Conservation (phyloP, 2,888 invertebrate genomes). For the Ellobium chinense region DNA sequence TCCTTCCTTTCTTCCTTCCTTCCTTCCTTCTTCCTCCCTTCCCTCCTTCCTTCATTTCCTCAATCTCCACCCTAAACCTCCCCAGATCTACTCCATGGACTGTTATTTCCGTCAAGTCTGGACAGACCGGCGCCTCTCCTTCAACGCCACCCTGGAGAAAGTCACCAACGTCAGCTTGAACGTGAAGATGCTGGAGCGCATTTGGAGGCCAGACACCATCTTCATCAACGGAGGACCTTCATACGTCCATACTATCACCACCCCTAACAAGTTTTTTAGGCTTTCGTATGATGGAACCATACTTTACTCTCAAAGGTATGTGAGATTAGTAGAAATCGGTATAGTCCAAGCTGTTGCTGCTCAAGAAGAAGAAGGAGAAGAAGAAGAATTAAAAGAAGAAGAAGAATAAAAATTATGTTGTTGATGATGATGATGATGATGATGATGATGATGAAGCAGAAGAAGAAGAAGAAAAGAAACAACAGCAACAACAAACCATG, state of each 20-base stretch:
- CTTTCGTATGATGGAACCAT: conserved; percentile 94
- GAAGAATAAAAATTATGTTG: not conserved
- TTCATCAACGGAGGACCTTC: conserved; percentile 97
- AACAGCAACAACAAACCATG: too few species aligned
- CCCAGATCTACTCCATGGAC: conserved; percentile 65
- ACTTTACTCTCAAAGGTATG: conserved; percentile 94
- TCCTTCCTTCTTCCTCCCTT: not conserved
- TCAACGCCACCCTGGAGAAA: conserved; percentile 57
- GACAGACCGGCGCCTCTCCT: conserved; percentile 63
- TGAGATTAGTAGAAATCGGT: not conserved
- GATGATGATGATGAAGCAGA: not conserved
- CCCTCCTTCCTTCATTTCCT: not conserved
- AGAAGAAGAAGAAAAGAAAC: not conserved
- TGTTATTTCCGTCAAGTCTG: conserved; percentile 69
- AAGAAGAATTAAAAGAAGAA: not conserved
- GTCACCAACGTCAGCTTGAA: conserved; percentile 60
- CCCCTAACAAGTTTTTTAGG: conserved; percentile 93
- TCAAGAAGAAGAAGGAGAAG: not conserved
- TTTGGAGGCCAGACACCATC: conserved; percentile 77
- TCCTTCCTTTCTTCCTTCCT: not conserved
- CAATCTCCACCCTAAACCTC: not conserved
- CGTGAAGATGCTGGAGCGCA: conserved; percentile 71
- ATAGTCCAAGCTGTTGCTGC: not conserved
- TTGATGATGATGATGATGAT: not conserved
- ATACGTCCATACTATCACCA: conserved; percentile 96